phyloP scores from a whole-genome alignment of 2,888 invertebrate species.

The Erpobdella octoculata region DNA sequence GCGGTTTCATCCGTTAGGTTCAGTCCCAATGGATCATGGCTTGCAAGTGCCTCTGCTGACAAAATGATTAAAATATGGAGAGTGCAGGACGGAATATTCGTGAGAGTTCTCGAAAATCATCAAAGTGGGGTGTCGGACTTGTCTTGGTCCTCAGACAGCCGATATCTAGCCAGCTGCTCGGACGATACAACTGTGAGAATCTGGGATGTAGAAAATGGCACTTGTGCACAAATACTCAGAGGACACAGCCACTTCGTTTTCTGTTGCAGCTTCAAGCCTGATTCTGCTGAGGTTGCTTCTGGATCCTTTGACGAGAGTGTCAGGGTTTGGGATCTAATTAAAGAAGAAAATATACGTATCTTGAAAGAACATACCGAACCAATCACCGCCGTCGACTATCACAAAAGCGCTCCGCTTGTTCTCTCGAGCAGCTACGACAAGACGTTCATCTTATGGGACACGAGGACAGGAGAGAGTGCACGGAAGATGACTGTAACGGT shows the following conservation, averaged over 20 bases:
- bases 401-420: not conserved
- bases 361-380: not conserved
- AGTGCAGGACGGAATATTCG: not conserved
- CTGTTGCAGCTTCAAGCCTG: not conserved
- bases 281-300: not conserved
- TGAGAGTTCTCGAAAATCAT: not conserved
- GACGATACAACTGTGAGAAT: not conserved
- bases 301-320: not conserved
- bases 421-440: not conserved
- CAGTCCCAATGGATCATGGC: not conserved
- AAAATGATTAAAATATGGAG: not conserved
- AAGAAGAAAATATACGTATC: not conserved
- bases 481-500: too few relatives aligned
- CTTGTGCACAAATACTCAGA: not conserved
- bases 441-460: not conserved
- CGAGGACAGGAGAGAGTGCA: not conserved
- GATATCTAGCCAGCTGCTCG: not conserved
- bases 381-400: not conserved
- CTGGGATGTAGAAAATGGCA: not conserved
- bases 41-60: not conserved
- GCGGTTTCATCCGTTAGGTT: not conserved
- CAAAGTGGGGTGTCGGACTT: not conserved
- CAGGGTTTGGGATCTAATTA: not conserved
- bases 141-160: not conserved
- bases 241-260: not conserved